These are phyloP conservation scores for Trimorus sp. DNA, from an alignment of 2,888 invertebrate genomes.

Conservation along the genomic window DNA sequence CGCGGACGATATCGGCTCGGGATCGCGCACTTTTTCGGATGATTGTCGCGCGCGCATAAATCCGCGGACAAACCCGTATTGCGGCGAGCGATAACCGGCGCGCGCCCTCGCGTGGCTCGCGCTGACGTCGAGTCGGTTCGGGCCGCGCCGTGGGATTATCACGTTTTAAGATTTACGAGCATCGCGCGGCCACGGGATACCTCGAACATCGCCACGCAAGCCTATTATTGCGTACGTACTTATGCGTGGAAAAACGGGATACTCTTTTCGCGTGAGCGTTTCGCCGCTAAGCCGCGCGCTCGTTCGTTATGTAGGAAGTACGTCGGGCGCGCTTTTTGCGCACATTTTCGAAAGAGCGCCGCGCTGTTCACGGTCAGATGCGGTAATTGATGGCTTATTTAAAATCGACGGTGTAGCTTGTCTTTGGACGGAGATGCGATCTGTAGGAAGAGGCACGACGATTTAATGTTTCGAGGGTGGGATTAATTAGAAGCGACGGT, in stretches of 20 bases:
- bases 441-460: too few relatives aligned
- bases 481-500: too few relatives aligned
- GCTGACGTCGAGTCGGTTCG: not conserved
- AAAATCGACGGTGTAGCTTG: not conserved
- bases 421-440: too few relatives aligned
- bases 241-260: slow-evolving; percentile 19
- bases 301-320: slow-evolving; percentile 25
- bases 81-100: slow-evolving; percentile 39
- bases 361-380: slow-evolving; percentile 6
- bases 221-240: slow-evolving; percentile 43
- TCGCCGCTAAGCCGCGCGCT: not conserved
- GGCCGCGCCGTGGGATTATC: slow-evolving; percentile 45
- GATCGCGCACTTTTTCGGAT: not conserved
- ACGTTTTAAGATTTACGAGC: slow-evolving; percentile 48
- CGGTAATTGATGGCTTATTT: slow-evolving; percentile 6
- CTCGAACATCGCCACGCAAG: slow-evolving; percentile 37
- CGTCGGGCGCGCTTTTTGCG: slow-evolving; percentile 9
- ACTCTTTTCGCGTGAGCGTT: slow-evolving; percentile 9
- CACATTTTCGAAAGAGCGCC: not conserved
- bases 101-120: slow-evolving; percentile 35
- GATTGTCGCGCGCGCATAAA: slow-evolving; percentile 41
- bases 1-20: not conserved
- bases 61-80: slow-evolving; percentile 47
- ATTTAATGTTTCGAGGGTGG: too few relatives aligned
- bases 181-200: slow-evolving; percentile 26